phyloP scores from a whole-genome alignment of 2,797 vertebrate genomes.

The Cuculus canorus region DNA sequence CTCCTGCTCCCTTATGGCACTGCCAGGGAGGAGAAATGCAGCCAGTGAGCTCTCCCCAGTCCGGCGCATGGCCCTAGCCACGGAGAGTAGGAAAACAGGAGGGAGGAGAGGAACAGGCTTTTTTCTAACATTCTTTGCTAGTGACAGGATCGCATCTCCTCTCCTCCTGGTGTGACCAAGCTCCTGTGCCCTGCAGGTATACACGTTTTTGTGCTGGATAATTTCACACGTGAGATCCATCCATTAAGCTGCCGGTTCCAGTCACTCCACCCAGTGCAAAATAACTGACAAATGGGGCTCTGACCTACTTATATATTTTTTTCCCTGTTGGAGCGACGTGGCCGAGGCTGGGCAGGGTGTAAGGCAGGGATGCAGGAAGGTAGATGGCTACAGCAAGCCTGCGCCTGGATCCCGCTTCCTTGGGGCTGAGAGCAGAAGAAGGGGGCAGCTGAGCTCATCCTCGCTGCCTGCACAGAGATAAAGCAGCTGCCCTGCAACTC shows the following conservation, averaged over 20 bases:
- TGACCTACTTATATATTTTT: not conserved
- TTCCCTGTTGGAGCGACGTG: fast-evolving
- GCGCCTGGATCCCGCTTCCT: not conserved
- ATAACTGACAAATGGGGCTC: not conserved
- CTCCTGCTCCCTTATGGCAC: not conserved
- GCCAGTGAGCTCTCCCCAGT: fast-evolving
- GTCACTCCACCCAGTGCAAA: not conserved
- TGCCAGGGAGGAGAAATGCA: not conserved
- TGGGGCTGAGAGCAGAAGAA: not conserved
- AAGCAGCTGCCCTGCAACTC: not conserved
- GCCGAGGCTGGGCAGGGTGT: not conserved
- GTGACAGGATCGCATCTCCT: not conserved
- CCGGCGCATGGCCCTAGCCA: not conserved
- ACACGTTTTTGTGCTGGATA: not conserved
- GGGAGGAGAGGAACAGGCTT: not conserved
- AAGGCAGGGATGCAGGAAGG: not conserved
- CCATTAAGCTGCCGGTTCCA: not conserved
- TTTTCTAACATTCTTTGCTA: not conserved
- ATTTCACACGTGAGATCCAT: conserved; percentile 3
- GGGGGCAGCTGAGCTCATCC: not conserved
- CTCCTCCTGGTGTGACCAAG: not conserved
- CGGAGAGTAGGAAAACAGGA: not conserved
- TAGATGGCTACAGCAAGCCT: fast-evolving
- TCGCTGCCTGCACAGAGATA: not conserved
- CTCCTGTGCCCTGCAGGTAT: conserved; percentile 2